These are phyloP conservation scores for Takifugu rubripes DNA, from an alignment of 2,797 vertebrate species.

Conservation along the genomic window DNA sequence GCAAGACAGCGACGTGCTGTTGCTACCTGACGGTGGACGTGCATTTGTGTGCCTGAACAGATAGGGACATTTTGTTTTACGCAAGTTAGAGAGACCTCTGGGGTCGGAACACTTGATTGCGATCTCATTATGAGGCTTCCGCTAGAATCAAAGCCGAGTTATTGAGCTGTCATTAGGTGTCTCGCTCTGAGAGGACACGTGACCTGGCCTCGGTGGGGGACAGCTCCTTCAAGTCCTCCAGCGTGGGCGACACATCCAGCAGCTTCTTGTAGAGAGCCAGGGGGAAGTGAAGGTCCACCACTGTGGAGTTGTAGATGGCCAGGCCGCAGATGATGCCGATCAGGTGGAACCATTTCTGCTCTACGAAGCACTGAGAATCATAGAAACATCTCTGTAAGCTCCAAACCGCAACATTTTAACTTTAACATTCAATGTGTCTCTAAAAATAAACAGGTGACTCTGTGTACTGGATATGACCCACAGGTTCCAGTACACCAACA, in stretches of 20 bases:
- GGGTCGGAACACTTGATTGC: no score
- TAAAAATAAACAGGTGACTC: background rate
- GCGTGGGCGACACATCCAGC: slow-evolving; percentile 79
- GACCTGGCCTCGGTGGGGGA: slow-evolving; percentile 96
- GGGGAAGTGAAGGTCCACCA: slow-evolving; percentile 96
- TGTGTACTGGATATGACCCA: background rate
- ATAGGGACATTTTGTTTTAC: no score
- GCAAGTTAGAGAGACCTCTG: no score
- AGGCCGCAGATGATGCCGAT: slow-evolving; percentile 95
- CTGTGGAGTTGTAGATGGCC: slow-evolving; percentile 97
- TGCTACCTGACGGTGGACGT: background rate
- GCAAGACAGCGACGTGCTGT: slow-evolving; percentile 15
- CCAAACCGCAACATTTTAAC: background rate
- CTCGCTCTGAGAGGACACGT: background rate
- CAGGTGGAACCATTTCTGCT: slow-evolving; percentile 97
- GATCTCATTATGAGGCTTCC: no score
- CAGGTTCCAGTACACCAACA: background rate
- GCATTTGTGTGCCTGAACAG: no score
- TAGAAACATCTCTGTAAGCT: background rate
- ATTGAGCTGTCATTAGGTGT: background rate
- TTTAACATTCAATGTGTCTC: background rate
- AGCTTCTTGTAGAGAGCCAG: slow-evolving; percentile 96
- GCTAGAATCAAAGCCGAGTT: background rate
- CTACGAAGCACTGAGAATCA: slow-evolving; percentile 91
- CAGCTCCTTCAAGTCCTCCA: slow-evolving; percentile 94